Percentiles rank a stretch among this genome's conserved stretches.
phyloP scores from a whole-genome alignment of 2,797 vertebrate species.

The Acanthis flammea region DNA sequence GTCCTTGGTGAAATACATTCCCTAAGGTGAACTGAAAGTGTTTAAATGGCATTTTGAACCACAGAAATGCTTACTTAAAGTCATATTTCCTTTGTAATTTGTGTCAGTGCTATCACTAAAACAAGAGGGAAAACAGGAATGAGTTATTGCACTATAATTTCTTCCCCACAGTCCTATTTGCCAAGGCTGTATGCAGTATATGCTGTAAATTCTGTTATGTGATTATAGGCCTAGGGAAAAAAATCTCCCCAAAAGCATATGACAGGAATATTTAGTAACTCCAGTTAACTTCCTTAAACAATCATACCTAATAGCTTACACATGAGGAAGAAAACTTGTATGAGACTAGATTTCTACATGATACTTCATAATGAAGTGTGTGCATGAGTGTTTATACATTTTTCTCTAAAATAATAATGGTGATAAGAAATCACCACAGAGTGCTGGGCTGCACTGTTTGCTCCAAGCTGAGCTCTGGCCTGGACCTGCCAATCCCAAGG shows the following conservation, averaged over 20 bases:
- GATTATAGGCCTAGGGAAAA: not conserved
- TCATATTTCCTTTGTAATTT: not conserved
- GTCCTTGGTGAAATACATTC: not conserved
- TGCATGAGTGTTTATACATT: not conserved
- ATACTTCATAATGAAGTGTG: not conserved
- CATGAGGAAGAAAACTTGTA: not conserved
- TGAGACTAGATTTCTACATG: not conserved
- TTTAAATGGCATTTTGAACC: not conserved
- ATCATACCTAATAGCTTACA: not conserved
- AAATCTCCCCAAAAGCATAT: not conserved
- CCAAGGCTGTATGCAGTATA: not conserved
- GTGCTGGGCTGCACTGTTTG: accelerated
- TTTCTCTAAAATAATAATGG: not conserved
- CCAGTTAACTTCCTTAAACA: not conserved
- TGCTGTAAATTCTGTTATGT: not conserved
- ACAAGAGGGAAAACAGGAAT: not conserved
- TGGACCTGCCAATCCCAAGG: not conserved
- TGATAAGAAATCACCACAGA: not conserved
- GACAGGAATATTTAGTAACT: not conserved
- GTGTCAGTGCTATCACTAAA: not conserved
- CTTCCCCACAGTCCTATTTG: not conserved
- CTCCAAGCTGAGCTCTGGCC: not conserved
- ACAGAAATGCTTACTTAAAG: not conserved
- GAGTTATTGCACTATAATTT: not conserved
- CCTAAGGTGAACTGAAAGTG: not conserved